Evolutionary conservation across 2,113 vertebrate species (phyloP).

Genomic region (Hippopotamus amphibius): DNA sequence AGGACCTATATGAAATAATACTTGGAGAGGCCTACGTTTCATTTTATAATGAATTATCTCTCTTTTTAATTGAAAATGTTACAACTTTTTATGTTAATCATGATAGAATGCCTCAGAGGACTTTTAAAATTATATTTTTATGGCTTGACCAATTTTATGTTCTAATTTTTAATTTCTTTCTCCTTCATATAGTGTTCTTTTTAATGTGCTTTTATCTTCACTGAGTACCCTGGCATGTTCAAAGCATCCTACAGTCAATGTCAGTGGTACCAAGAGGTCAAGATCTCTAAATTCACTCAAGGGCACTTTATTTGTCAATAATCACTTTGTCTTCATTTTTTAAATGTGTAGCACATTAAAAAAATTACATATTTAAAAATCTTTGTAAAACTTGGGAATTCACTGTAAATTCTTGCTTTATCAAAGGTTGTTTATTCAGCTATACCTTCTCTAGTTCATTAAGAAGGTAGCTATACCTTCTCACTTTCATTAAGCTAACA

Average conservation of each 20-base stretch:
- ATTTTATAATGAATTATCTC: constrained; percentile 60
- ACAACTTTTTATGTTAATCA: constrained; percentile 73
- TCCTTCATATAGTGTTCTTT: constrained; percentile 31
- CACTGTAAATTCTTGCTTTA: neutral
- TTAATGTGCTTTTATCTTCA: neutral
- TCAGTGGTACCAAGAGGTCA: neutral
- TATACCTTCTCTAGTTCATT: neutral
- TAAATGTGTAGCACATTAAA: neutral
- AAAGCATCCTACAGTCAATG: neutral
- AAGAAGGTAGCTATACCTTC: neutral
- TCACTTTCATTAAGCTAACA: neutral
- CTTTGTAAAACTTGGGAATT: neutral
- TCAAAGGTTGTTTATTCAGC: neutral
- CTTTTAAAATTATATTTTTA: constrained; percentile 73
- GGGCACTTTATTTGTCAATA: neutral
- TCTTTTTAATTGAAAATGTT: constrained; percentile 75
- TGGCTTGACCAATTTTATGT: constrained; percentile 69
- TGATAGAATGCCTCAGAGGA: constrained; percentile 67
- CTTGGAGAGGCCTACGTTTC: constrained; percentile 19
- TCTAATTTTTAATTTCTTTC: constrained; percentile 76
- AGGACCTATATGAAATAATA: constrained; percentile 28
- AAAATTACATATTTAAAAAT: neutral
- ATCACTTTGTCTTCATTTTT: neutral
- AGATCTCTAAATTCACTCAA: neutral
- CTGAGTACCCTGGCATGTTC: neutral